Percentiles rank a stretch among this genome's conserved stretches.
phyloP scores from a whole-genome alignment of 2,113 vertebrate species.

The Microtus ochrogaster region DNA sequence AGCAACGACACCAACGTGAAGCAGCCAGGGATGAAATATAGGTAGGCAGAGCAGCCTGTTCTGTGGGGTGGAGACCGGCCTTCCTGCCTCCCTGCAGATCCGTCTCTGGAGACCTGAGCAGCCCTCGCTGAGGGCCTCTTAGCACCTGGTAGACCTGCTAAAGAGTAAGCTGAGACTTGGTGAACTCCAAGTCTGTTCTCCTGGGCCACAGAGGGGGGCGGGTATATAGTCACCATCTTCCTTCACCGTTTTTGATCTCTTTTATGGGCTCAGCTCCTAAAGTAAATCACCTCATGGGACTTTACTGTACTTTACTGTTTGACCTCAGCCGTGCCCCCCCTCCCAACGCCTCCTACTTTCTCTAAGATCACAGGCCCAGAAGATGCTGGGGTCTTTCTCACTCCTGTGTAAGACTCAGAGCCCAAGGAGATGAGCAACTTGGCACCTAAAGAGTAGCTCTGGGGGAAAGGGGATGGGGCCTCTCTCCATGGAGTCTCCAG shows the following conservation, averaged over 20 bases:
- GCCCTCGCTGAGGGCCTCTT: not conserved
- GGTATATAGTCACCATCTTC: accelerated
- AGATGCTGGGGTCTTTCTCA: not conserved
- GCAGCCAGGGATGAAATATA: constrained; percentile 95
- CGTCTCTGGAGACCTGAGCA: accelerated
- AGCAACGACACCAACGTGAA: constrained; percentile 89
- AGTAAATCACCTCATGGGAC: accelerated
- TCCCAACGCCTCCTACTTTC: not conserved
- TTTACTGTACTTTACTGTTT: not conserved
- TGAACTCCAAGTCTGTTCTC: not conserved
- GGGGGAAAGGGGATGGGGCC: not conserved
- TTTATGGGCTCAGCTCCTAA: not conserved
- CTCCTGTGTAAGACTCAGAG: accelerated
- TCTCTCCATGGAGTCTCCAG: not conserved
- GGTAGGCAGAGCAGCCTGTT: constrained; percentile 87
- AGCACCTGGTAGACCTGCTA: not conserved
- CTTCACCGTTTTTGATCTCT: not conserved
- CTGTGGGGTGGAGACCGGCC: not conserved
- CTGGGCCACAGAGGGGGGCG: accelerated
- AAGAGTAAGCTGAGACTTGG: not conserved
- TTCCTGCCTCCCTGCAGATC: not conserved
- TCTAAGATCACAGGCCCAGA: not conserved
- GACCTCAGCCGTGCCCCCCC: not conserved
- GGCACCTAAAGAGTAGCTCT: not conserved
- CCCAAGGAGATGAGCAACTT: not conserved